These are phyloP conservation scores for Gasteruption jaculator DNA, from an alignment of 2,888 invertebrate genomes.

Conservation along the genomic window DNA sequence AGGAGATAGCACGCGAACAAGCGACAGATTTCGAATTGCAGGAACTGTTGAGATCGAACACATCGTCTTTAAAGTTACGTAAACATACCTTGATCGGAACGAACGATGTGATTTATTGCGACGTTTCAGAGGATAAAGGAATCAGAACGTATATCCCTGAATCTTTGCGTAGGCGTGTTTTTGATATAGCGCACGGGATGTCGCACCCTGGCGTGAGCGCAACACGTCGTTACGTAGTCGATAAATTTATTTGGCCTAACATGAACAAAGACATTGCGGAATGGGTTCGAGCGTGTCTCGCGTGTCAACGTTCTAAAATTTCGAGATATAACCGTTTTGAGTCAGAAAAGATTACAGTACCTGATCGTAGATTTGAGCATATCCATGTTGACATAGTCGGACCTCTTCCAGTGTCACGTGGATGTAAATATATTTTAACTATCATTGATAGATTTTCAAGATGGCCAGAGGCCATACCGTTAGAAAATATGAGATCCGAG, in stretches of 20 bases:
- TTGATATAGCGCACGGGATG: slow-evolving; percentile 19
- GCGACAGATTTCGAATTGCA: no score
- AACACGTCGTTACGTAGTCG: slow-evolving; percentile 24
- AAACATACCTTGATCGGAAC: slow-evolving; percentile 3
- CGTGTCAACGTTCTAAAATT: slow-evolving; percentile 37
- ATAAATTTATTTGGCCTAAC: slow-evolving; percentile 31
- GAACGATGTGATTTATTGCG: slow-evolving; percentile 17
- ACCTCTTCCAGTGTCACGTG: no score
- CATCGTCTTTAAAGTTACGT: no score
- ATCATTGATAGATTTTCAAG: no score
- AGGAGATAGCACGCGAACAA: no score
- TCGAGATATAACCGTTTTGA: slow-evolving; percentile 30
- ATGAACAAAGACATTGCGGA: slow-evolving; percentile 29
- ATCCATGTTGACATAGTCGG: no score
- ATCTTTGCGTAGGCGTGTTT: slow-evolving; percentile 19
- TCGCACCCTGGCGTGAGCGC: slow-evolving; percentile 25
- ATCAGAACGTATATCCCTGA: slow-evolving; percentile 27
- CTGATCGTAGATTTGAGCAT: no score
- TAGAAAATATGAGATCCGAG: no score
- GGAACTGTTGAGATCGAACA: no score
- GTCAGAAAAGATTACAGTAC: no score
- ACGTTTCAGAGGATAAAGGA: slow-evolving; percentile 16
- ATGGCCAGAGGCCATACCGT: no score
- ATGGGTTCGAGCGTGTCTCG: slow-evolving; percentile 34
- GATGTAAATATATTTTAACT: no score